Base-by-base conservation (phyloP, 2,888 invertebrate species). In the Hedychridium roseum region DNA sequence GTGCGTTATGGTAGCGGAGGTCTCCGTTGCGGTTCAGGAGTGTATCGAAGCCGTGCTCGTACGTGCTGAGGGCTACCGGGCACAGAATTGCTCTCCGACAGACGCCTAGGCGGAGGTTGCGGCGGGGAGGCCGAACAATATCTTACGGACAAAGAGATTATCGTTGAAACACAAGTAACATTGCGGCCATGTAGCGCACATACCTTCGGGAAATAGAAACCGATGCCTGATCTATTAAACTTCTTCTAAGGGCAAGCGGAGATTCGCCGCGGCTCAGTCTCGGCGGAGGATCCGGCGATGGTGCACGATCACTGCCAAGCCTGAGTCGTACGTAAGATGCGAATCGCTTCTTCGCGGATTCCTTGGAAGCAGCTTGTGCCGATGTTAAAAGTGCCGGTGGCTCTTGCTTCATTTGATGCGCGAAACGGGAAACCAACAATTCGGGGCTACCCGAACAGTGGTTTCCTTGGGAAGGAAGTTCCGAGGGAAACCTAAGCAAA, bases 321-420 rank as follows among this genome's bases (percentile, higher is more conserved):
- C 91, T 88, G 80, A 90, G 85, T 83, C 91, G 91, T 73, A 90
- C 88, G 82, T 91, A 91, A 64, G 90, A 89, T 75, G 90, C 88
- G 80, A 91, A 90, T 76, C 90, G 86, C 80, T 90, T 89, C 82
- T 90, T 91, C 27, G 74, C 74, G 14, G 76, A 78, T 42, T 79
- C 78, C 40, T 78, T 78, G 1, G 70, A 63, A 34, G 54, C 56
- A 18, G 59, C 54, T 21, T 73, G 68, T 43, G 57, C 50, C 11
- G 74, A 71, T 20, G 71, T 59, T 26, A 61, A 54, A 6, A 57
- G 46, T 23, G 71, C 54, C 21, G 73, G 62, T 3, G 74, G 65
- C 23, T 78, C 78, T 52, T 76, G 78, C 43, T 74, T 76, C 23
- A 74, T 20, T 15, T 78, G 78, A 50, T 76, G 72, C 3, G 76